These are phyloP conservation scores for Phalloptychus januarius DNA, from an alignment of 2,797 vertebrate genomes.

Conservation along the genomic window DNA sequence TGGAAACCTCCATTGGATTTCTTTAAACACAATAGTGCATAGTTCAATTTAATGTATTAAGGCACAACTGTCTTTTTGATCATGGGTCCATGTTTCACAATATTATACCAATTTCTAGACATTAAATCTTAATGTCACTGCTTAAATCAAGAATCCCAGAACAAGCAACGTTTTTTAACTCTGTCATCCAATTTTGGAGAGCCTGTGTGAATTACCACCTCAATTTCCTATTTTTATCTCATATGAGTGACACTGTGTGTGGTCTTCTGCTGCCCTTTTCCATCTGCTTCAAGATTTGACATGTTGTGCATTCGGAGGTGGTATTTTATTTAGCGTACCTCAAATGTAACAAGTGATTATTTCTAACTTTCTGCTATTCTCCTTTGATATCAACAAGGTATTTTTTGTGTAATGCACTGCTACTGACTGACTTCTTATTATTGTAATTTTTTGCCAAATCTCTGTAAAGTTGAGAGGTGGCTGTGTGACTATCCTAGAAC, in stretches of 20 bases:
- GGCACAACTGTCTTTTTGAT: neutral
- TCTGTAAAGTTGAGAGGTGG: neutral
- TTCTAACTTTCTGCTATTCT: neutral
- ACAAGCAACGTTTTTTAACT: neutral
- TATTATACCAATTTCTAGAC: neutral
- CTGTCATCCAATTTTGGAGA: neutral
- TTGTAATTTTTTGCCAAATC: neutral
- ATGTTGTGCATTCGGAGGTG: neutral
- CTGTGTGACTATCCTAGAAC: neutral
- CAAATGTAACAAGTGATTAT: neutral
- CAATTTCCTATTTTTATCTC: neutral
- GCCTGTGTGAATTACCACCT: neutral
- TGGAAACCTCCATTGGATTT: neutral
- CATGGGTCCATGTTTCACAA: neutral
- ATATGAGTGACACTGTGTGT: neutral
- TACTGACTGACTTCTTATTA: neutral
- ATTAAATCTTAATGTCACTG: neutral
- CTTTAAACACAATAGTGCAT: neutral
- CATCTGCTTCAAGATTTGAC: neutral
- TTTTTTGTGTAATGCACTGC: neutral
- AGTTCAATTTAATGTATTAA: neutral
- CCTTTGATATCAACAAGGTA: neutral
- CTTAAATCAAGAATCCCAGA: neutral
- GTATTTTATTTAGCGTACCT: neutral
- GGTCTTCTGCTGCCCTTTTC: neutral